Conservation (phyloP, 2,888 invertebrate genomes). For the Nudaria mundana region DNA sequence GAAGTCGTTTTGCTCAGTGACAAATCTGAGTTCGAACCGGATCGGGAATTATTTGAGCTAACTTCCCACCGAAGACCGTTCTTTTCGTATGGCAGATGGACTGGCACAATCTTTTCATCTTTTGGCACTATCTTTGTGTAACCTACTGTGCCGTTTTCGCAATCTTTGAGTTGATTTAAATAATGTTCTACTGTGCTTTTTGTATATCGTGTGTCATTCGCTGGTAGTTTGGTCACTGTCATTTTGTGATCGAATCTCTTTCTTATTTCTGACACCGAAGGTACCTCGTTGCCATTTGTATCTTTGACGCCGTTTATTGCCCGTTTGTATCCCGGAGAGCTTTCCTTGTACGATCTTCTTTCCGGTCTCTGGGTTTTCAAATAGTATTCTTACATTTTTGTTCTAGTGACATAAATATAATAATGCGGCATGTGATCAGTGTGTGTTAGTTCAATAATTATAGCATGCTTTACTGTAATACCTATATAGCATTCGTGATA, state of each 20-base stretch:
- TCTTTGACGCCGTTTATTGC: conserved; percentile 76
- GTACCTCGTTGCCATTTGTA: conserved; percentile 81
- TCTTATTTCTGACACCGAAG: conserved; percentile 81
- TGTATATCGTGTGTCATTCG: conserved; percentile 60
- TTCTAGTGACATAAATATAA: conserved; percentile 41
- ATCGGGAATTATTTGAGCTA: conserved; percentile 57
- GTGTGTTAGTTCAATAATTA: conserved; percentile 73
- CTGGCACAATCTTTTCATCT: conserved; percentile 71
- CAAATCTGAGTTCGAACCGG: conserved; percentile 67
- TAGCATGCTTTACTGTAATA: conserved; percentile 51
- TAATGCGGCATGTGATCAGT: conserved; percentile 58
- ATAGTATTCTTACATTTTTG: conserved; percentile 51
- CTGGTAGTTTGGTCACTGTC: conserved; percentile 72
- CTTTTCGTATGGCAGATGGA: conserved; percentile 71
- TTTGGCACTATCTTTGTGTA: conserved; percentile 61
- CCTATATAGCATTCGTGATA: conserved; percentile 30
- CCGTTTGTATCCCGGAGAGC: conserved; percentile 65
- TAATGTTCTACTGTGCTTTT: conserved; percentile 64
- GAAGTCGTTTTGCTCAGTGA: conserved; percentile 73
- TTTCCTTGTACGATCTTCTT: conserved; percentile 69
- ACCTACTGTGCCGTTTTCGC: conserved; percentile 63
- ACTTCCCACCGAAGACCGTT: conserved; percentile 65
- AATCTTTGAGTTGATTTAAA: conserved; percentile 65
- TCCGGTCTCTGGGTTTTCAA: conserved; percentile 69
- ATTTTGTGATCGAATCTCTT: conserved; percentile 79